phyloP scores from a whole-genome alignment of 2,888 invertebrate species.

The Mystacides longicornis region DNA sequence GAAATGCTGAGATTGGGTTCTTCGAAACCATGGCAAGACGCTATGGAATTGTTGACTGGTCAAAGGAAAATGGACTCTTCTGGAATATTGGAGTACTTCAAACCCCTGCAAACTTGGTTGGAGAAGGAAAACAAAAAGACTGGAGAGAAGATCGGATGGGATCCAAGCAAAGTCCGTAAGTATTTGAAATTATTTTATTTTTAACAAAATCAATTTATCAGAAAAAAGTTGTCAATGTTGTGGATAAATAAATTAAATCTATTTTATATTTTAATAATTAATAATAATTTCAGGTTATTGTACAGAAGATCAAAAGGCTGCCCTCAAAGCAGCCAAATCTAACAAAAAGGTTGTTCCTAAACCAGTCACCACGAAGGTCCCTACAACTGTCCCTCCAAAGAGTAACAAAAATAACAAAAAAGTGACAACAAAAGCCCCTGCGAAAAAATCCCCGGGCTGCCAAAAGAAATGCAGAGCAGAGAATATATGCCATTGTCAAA shows the following conservation, averaged over 20 bases:
- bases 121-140: constrained; percentile 56
- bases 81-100: constrained; percentile 65
- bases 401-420: neutral
- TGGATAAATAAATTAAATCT: neutral
- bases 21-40: constrained; percentile 65
- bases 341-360: constrained; percentile 1
- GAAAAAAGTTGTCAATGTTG: too few species aligned
- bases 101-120: constrained; percentile 62
- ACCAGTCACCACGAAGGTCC: neutral
- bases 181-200: too few species aligned
- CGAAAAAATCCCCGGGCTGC: too few species aligned
- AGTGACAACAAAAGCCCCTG: neutral
- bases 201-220: too few species aligned
- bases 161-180: constrained; percentile 42
- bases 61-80: constrained; percentile 60
- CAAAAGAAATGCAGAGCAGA: too few species aligned
- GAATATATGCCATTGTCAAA: too few species aligned
- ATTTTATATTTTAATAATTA: constrained; percentile 5
- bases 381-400: neutral
- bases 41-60: constrained; percentile 66
- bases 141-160: constrained; percentile 54
- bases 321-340: constrained; percentile 30
- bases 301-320: constrained; percentile 37
- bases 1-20: constrained; percentile 58
- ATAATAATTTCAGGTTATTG: constrained; percentile 38